phyloP scores from a whole-genome alignment of 2,888 invertebrate species.

The Itoplectis maculator region DNA sequence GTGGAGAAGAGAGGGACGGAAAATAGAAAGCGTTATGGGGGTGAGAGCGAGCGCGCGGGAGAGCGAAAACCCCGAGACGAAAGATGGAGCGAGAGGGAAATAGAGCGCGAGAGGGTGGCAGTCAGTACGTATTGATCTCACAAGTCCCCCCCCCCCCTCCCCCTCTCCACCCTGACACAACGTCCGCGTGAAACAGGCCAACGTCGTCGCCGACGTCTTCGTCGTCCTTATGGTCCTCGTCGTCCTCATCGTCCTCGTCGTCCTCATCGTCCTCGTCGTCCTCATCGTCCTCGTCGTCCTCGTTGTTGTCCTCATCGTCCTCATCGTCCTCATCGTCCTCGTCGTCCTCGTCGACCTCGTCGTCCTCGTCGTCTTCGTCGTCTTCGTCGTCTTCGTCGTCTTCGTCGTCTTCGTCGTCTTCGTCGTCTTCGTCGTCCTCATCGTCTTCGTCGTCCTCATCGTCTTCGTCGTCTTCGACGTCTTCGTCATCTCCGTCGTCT shows the following conservation, averaged over 20 bases:
- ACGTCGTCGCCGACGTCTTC: conserved; percentile 67
- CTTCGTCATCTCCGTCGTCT: conserved; percentile 14
- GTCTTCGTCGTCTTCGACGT: conserved; percentile 39
- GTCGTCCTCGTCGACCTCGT: conserved; percentile 25
- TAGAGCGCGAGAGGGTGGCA: conserved; percentile 58
- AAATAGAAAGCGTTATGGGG: conserved; percentile 15
- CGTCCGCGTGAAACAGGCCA: conserved; percentile 76
- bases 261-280: conserved; percentile 54
- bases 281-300: conserved; percentile 37
- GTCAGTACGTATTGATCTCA: conserved; percentile 79
- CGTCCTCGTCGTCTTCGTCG: conserved; percentile 43
- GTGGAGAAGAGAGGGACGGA: background rate
- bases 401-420: conserved; percentile 67
- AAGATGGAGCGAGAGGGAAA: conserved; percentile 54
- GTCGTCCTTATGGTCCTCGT: conserved; percentile 25
- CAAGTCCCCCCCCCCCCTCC: no score
- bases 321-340: conserved; percentile 38
- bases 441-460: conserved; percentile 61
- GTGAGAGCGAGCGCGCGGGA: conserved; percentile 40
- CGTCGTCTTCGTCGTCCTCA: conserved; percentile 58
- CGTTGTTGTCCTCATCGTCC: background rate
- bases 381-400: conserved; percentile 27
- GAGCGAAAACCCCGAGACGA: conserved; percentile 59
- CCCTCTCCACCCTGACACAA: no score
- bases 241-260: conserved; percentile 41